Base-by-base conservation (phyloP, 2,113 vertebrate species). In the Ramphastos sulfuratus region DNA sequence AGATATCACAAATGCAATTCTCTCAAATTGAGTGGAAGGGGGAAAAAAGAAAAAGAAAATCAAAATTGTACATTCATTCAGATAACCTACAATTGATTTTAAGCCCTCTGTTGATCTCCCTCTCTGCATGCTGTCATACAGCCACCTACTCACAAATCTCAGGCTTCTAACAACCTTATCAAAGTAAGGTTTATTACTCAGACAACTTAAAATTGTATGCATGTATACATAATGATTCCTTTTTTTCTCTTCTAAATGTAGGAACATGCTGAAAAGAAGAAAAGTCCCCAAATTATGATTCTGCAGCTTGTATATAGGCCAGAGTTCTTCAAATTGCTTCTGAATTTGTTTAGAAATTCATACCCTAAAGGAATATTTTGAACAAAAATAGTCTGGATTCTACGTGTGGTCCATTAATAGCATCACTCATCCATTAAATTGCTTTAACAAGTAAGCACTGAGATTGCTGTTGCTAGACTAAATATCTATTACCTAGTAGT, bases 381-480 rank as follows among this genome's bases (percentile, higher is more conserved):
- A 82, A 82, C 46, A 80, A 71, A 92, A 67, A 69, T n/a, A 35
- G 8, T 15, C 89, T 81, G 73, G 55, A 79, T 85, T 85, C 63
- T 91, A 92, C 85, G 90, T 31, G 75, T 56, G 64, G 54, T 70
- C 72, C 48, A 73, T 81, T 96, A 95, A 94, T 92, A 93, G 93
- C 93, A 90, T 65, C 74, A 90, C 66, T 96, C 96, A 95, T 65
- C 92, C 66, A 2, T 92, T 94, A 93, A 90, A 92, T 74, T 67
- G 76, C 88, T 95, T 90, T 92, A 93, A 87, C 48, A 92, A 95
- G 76, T 90, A 96, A 95, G 92, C 91, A 92, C 82, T 48, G 87
- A 50, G 93, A 95, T 71, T 87, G 56, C 59, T 93, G 89, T 80
- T 80, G 65, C 67, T 60, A 91, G 83, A 74, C 64, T 85, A 92